These are phyloP conservation scores for Urocitellus parryii DNA, from an alignment of 2,113 vertebrate genomes.

Conservation along the genomic window DNA sequence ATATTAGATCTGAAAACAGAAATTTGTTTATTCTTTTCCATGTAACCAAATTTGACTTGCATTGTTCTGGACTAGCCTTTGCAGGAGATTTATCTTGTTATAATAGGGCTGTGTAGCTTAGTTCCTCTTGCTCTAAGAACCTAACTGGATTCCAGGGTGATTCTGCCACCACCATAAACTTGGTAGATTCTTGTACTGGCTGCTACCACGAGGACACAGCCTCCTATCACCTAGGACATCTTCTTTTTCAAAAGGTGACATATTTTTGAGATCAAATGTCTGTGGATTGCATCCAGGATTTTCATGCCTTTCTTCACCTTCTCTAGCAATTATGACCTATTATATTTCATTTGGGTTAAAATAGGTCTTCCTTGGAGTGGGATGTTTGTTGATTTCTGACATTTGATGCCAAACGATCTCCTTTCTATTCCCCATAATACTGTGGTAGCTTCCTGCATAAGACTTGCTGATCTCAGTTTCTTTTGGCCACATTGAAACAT, in stretches of 20 bases:
- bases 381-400: conserved; percentile 51
- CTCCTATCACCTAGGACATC: not conserved
- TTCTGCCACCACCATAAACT: not conserved
- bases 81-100: not conserved
- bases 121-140: not conserved
- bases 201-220: not conserved
- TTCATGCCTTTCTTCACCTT: not conserved
- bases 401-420: not conserved
- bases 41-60: not conserved
- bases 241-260: not conserved
- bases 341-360: conserved; percentile 44
- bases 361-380: not conserved
- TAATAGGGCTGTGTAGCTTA: not conserved
- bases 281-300: conserved; percentile 36
- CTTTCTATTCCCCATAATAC: not conserved
- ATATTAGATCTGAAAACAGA: not conserved
- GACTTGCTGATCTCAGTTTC: not conserved
- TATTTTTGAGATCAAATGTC: conserved; percentile 27
- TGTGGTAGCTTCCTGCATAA: not conserved
- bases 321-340: not conserved
- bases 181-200: not conserved
- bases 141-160: not conserved
- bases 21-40: not conserved
- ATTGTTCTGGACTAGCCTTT: not conserved
- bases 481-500: conserved; percentile 35